phyloP scores from a whole-genome alignment of 2,113 vertebrate genomes.

The Motacilla tschutschensis region DNA sequence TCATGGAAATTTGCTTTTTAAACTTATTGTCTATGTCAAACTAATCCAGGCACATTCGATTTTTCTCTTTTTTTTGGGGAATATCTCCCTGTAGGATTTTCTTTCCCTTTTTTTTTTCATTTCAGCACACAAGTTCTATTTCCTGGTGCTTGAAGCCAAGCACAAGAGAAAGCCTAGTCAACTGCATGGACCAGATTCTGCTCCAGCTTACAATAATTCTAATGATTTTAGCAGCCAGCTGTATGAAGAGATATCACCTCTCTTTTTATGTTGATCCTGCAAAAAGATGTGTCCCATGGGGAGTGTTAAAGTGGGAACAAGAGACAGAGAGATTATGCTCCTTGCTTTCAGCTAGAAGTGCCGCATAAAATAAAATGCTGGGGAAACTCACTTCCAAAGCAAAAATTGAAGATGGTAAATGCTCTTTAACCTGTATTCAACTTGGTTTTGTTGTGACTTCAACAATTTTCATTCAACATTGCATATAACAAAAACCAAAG shows the following conservation, averaged over 20 bases:
- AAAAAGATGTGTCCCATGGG: accelerated
- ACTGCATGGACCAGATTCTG: not conserved
- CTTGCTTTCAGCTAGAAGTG: not conserved
- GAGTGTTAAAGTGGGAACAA: not conserved
- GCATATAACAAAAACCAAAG: not conserved
- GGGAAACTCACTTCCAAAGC: not conserved
- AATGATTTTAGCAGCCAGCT: not conserved
- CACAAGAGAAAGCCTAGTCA: not conserved
- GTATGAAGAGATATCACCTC: not conserved
- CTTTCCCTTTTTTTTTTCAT: not conserved
- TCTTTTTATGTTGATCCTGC: not conserved
- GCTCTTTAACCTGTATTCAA: not conserved
- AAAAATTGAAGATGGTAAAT: not conserved
- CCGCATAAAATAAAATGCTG: not conserved
- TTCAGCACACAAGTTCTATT: not conserved
- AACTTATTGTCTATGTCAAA: not conserved
- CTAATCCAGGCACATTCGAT: not conserved
- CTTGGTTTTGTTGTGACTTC: not conserved
- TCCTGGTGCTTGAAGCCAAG: not conserved
- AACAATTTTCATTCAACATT: not conserved
- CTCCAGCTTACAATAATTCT: not conserved
- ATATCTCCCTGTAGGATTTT: not conserved
- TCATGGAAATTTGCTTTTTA: not conserved
- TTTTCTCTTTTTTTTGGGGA: not conserved
- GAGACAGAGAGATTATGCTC: not conserved